These are phyloP conservation scores for Dendrocincla fuliginosa DNA, from an alignment of 2,797 vertebrate species.

Conservation along the genomic window DNA sequence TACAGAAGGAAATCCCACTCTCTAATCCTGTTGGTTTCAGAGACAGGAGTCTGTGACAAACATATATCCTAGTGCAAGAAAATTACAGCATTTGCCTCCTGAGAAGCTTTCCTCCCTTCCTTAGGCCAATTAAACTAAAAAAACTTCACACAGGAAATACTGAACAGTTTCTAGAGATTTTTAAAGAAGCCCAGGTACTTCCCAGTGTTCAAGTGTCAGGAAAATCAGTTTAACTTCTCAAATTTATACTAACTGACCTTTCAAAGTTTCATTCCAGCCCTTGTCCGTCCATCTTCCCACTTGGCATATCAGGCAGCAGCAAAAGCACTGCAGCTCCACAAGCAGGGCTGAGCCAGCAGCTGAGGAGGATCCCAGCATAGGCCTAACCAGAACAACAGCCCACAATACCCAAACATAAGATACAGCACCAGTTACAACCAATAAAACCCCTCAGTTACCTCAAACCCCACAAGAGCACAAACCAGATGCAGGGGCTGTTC, in stretches of 20 bases:
- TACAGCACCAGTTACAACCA: rapidly evolving
- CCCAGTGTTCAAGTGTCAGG: rapidly evolving
- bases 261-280: rapidly evolving
- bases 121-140: background rate
- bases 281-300: rapidly evolving
- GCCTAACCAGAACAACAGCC: rapidly evolving
- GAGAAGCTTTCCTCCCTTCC: background rate
- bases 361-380: rapidly evolving
- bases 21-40: background rate
- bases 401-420: rapidly evolving
- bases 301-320: rapidly evolving
- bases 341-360: rapidly evolving
- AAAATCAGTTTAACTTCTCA: background rate
- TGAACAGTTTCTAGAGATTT: rapidly evolving
- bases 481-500: rapidly evolving
- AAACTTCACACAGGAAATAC: rapidly evolving
- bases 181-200: rapidly evolving
- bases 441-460: too few species aligned
- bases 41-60: background rate
- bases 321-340: rapidly evolving
- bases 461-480: rapidly evolving
- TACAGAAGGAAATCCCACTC: background rate
- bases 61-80: background rate
- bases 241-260: rapidly evolving
- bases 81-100: background rate